Conservation (phyloP, 2,888 invertebrate species). For the Cyclophora albipunctata region DNA sequence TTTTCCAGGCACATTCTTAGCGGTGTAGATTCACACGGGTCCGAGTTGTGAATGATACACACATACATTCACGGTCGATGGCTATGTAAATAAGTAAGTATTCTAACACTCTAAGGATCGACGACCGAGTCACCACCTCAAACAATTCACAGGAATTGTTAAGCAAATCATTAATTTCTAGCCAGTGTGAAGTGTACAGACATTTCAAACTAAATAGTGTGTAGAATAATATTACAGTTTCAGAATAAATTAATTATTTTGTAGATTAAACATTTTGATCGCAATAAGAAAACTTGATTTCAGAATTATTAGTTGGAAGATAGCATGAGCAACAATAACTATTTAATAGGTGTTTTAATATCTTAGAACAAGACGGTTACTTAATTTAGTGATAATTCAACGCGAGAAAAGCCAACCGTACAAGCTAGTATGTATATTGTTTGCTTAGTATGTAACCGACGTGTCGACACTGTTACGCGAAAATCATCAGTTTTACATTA, state of each 20-base stretch:
- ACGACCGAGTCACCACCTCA: constrained; percentile 29
- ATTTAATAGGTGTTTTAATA: no score
- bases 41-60: constrained; percentile 41
- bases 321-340: no score
- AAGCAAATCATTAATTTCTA: constrained; percentile 15
- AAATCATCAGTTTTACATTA: constrained; percentile 35
- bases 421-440: no score
- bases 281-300: no score
- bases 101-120: constrained; percentile 39
- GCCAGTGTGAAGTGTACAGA: constrained; percentile 3
- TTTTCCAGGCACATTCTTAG: constrained; percentile 58
- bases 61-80: constrained; percentile 65
- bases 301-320: no score
- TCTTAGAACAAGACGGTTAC: no score
- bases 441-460: no score
- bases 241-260: no score
- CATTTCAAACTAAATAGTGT: constrained; percentile 1
- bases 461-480: constrained; percentile 11
- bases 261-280: no score
- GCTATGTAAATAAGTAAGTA: constrained; percentile 64
- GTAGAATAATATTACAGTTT: no score
- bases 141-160: constrained; percentile 29
- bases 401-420: no score
- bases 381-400: no score
- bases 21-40: constrained; percentile 61